Evolutionary conservation across 2,113 vertebrate genomes (phyloP), one percentile per base, ranked within the genome.

Genomic region (Chloropsis hardwickii): DNA sequence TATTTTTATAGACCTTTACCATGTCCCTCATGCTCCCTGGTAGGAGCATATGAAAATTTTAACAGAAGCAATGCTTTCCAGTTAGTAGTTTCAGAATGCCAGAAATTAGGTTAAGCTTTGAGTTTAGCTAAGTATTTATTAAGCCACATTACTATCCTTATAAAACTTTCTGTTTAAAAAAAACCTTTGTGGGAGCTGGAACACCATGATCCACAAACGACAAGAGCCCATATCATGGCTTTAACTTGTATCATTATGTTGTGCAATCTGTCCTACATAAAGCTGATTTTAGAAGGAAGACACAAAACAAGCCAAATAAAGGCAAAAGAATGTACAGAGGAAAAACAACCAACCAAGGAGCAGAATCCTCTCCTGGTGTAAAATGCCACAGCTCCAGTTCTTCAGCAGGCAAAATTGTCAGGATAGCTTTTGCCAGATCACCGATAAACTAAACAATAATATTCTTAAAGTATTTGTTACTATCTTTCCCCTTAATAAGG

Each of bases 1-100:
- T 42, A 51, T 37, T 88, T 83, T 29, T 76, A 23, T 78, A 86
- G 47, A 88, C 25, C 17, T 70, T 78, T 45, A 94, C 44, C 8
- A 22, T 2, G 5, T 47, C 57, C 44, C 81, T 88, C 77, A 44
- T 10, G 40, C 60, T 94, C 64, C 53, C 65, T 81, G 8, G 15
- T 5, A 79, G 51, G 14, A 81, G 12, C n/a, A 31, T 7, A 64
- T 7, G 18, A 81, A 79, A 90, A 74, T 58, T 93, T 90, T 50
- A 87, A 74, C 29, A 73, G 83, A 89, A 96, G 83, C 66, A 76
- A 76, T 44, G 50, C 39, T 90, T 89, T 94, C 77, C 57, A 80
- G 70, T 97, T 96, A 95, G 92, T 91, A 92, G 86, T 62, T 93
- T 93, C 88, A 85, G 58, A 86, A 88, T 51, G 67, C 58, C 65